Evolutionary conservation across 2,888 invertebrate genomes (phyloP), one percentile per base, ranked within the genome.

Genomic region (Busseola fusca): DNA sequence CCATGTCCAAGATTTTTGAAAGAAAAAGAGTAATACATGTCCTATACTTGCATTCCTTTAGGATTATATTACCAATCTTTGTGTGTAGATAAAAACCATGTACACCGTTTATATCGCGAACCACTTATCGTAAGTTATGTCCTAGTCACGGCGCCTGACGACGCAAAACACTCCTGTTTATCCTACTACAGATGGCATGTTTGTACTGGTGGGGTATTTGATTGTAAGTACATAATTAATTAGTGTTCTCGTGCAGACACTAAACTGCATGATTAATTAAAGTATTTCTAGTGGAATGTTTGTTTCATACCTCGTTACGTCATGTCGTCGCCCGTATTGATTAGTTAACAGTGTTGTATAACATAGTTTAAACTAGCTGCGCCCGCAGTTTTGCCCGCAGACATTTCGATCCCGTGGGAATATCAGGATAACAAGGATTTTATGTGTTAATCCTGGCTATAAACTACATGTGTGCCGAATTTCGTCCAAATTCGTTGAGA

Each of bases 181-280:
- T 40, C 18, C 40, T 18, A 40, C 9, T 27, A 27, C 2, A 37
- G n/a, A n/a, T 37, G 16, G 37, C n/a, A 40, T 48, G 48, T 34
- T 5, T 30, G 62, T 72, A 16, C 7, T 34, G 34, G n/a, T n/a
- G n/a, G 52, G 42, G n/a, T n/a, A n/a, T n/a, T n/a, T n/a, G 16
- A 71, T 73, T 60, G 42, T 14, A 45, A 45, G 14, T 16, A n/a
- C n/a, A n/a, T n/a, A 37, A 56, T 72, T 56, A 48, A 74, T 64
- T 64, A 74, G 54, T 48, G 72, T 16, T 74, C 74, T 64, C 54
- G 48, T 16, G 56, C 64, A 56, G 45, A 56, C 74, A n/a, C 30
- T 48, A 56, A 74, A 45, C 27, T 54, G 27, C 37, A 63, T 64
- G 45, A 57, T 57, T 72, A 48, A 72, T 64, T 64, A 21, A 63